A percentile compares a stretch with the other conserved stretches of the same genome.
These are phyloP conservation scores for Setophaga petechia DNA, from an alignment of 2,113 vertebrate species.

Conservation along the genomic window DNA sequence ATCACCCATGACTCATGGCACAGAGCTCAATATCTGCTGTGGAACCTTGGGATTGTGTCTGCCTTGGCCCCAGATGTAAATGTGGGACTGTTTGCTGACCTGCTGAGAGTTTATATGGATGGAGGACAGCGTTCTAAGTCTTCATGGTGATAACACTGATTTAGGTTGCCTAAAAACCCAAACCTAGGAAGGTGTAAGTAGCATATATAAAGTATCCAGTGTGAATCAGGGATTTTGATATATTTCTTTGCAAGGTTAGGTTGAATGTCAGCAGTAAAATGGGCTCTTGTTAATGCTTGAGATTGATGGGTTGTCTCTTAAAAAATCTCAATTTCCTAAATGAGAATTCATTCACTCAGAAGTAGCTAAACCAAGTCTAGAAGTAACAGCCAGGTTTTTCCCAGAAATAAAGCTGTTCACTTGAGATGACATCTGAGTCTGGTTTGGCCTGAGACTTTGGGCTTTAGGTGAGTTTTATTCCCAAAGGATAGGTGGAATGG, in stretches of 20 bases:
- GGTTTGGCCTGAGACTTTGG: no score
- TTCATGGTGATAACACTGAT: neutral
- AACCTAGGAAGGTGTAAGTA: neutral
- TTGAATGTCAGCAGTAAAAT: neutral
- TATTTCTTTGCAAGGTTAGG: neutral
- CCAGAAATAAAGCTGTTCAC: neutral
- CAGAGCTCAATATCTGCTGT: neutral
- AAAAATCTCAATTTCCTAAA: neutral
- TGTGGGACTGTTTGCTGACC: neutral
- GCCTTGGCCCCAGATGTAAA: neutral
- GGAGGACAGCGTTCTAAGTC: neutral
- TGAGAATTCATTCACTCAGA: neutral
- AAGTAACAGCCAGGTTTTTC: neutral
- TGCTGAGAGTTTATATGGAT: neutral
- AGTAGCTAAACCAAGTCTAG: neutral
- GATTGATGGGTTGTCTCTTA: neutral
- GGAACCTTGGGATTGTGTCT: neutral
- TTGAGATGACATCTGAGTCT: neutral
- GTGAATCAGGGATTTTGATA: neutral
- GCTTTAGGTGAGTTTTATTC: neutral
- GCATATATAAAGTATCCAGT: neutral
- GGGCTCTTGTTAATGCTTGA: neutral
- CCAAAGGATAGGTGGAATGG: neutral
- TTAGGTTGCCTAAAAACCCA: neutral
- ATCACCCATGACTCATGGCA: rapidly evolving